These are phyloP conservation scores for Drosophila paramelanica DNA, from an alignment of 2,888 invertebrate species.

Conservation along the genomic window DNA sequence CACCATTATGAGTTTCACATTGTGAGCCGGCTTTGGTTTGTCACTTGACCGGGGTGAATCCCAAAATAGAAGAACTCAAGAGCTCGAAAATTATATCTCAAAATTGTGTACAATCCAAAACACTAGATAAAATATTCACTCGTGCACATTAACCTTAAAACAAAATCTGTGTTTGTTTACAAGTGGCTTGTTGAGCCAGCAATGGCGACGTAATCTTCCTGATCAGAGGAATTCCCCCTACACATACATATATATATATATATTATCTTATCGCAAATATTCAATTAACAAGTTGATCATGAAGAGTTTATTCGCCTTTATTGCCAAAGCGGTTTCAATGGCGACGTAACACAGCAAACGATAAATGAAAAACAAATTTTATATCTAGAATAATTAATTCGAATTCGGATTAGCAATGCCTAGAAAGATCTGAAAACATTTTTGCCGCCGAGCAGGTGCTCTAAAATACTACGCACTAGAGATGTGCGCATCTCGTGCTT, in stretches of 20 bases:
- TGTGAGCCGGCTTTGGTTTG: constrained; percentile 13
- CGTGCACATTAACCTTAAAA: constrained; percentile 1
- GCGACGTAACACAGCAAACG: constrained; percentile 56
- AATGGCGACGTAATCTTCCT: constrained; percentile 42
- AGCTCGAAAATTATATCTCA: constrained; percentile 13
- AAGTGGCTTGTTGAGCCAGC: constrained; percentile 6
- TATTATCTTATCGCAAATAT: constrained; percentile 24
- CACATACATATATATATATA: neutral
- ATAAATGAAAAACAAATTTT: constrained; percentile 24
- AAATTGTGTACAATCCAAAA: constrained; percentile 32
- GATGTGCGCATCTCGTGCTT: neutral
- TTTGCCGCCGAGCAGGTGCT: neutral
- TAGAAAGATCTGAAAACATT: constrained; percentile 5
- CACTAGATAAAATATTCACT: constrained; percentile 13
- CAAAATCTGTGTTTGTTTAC: constrained; percentile 11
- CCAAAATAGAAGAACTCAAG: constrained; percentile 35
- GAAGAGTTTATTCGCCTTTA: constrained; percentile 76
- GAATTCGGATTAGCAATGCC: constrained; percentile 1
- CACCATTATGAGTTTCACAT: constrained; percentile 24
- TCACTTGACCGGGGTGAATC: constrained; percentile 65
- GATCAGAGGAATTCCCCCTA: constrained; percentile 29
- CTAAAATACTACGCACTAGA: neutral
- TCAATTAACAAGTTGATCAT: constrained; percentile 68
- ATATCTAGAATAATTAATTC: constrained; percentile 17
- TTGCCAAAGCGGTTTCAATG: constrained; percentile 63